phyloP scores from a whole-genome alignment of 2,888 invertebrate genomes.

The Clusia tigrina region DNA sequence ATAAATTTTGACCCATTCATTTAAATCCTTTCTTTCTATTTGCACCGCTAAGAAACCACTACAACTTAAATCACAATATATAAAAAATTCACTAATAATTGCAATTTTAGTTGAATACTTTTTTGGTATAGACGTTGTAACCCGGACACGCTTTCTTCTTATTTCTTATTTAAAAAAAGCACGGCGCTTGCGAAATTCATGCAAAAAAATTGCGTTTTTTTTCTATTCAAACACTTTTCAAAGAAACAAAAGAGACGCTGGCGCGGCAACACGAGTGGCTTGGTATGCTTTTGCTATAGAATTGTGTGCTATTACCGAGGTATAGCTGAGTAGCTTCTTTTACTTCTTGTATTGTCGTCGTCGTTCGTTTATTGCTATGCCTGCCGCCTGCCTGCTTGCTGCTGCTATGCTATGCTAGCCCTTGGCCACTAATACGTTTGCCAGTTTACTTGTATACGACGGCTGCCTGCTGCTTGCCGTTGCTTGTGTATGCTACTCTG shows the following conservation, averaged over 20 bases:
- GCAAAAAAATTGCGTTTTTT: slow-evolving; percentile 22
- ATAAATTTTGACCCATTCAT: too few species aligned
- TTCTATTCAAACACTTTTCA: slow-evolving; percentile 14
- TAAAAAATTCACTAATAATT: not conserved
- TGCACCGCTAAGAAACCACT: not conserved
- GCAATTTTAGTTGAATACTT: not conserved
- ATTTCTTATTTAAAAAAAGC: slow-evolving; percentile 4
- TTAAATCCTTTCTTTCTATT: slow-evolving; percentile 8
- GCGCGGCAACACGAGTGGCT: slow-evolving; percentile 12
- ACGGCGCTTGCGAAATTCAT: slow-evolving; percentile 19
- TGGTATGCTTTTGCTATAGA: not conserved
- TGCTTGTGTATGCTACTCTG: not conserved
- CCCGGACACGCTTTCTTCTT: slow-evolving; percentile 11
- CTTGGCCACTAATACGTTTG: slow-evolving; percentile 55
- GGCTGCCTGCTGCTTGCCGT: not conserved
- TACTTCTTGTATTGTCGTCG: slow-evolving; percentile 20
- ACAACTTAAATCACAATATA: not conserved
- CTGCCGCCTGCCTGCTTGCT: slow-evolving; percentile 35
- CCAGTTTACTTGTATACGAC: slow-evolving; percentile 27
- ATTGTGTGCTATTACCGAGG: not conserved
- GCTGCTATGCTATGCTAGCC: slow-evolving; percentile 47
- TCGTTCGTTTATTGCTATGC: slow-evolving; percentile 21
- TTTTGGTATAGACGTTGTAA: not conserved
- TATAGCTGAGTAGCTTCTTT: slow-evolving; percentile 14
- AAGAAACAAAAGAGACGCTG: slow-evolving; percentile 17